Base-by-base conservation (phyloP, 2,113 vertebrate species). In the Stigmatopora nigra region DNA sequence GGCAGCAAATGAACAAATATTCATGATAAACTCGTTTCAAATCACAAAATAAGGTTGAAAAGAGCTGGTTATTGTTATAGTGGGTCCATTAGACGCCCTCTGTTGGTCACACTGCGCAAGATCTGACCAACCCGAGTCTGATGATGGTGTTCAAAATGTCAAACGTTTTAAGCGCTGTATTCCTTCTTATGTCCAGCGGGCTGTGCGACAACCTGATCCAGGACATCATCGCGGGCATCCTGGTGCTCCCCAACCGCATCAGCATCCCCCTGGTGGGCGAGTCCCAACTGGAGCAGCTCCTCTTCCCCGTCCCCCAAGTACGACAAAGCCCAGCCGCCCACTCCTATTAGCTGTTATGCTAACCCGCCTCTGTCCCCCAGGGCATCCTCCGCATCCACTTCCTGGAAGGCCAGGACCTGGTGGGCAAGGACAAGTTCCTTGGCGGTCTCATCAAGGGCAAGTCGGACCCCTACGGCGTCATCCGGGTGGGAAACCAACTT, bases 241-340 rank as follows among this genome's bases (percentile, higher is more conserved):
- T 99, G 86, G 95, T 98, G 49, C 91, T 98, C 66, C 97, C 97
- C 51, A 98, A 99, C 41, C 92, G 92, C 64, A 92, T 99, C 82
- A 92, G 88, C 25, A 93, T 98, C 48, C 97, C 97, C 31, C 92
- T 98, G 61, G 92, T 96, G 77, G 93, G 90, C 14, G 92, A 97
- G 19, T 79, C 90, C n/a, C 86, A 95, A 25, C 88, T 98, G 19
- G 91, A 93, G 41, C 90, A 88, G 53, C 13, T 97, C 46, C 88
- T 95, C 60, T 98, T 98, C 77, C 97, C 97, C 2, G 78, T 97
- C 65, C 97, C 96, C 68, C 94, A 97, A 91, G 96, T 98, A 79
- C 0, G 6, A n/a, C 25, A 31, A 31, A 31, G n/a, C n/a, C n/a
- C n/a, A 31, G 22, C 22, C 15, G 3, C 6, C 46, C 58, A 45